Evolutionary conservation across 2,888 invertebrate genomes (phyloP).

Genomic region (Sesia apiformis): DNA sequence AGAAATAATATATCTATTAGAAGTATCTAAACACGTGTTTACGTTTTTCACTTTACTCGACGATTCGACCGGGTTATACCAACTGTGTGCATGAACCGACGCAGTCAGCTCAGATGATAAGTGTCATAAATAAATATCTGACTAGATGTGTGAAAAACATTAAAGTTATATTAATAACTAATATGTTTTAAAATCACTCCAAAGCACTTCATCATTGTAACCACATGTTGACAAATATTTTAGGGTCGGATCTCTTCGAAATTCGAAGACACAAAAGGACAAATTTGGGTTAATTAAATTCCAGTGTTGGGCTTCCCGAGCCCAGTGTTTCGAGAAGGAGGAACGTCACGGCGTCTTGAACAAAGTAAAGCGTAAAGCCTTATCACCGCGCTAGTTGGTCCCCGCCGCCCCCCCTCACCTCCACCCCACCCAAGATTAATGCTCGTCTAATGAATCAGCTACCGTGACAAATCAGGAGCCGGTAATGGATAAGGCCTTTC

Average conservation of each 20-base stretch:
- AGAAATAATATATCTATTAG: too few species aligned
- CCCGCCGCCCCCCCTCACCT: conserved; percentile 15
- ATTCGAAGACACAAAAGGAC: conserved; percentile 43
- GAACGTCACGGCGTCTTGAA: conserved; percentile 53
- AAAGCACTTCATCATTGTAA: conserved; percentile 17
- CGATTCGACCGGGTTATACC: too few species aligned
- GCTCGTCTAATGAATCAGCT: conserved; percentile 62
- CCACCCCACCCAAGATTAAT: conserved; percentile 50
- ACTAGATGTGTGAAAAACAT: too few species aligned
- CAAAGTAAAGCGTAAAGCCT: conserved; percentile 44
- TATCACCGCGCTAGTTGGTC: conserved; percentile 47
- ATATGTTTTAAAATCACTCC: conserved; percentile 6
- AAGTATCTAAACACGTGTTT: too few species aligned
- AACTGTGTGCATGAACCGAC: too few species aligned
- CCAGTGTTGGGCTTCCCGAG: conserved; percentile 47
- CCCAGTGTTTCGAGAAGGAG: conserved; percentile 32
- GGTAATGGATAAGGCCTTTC: conserved; percentile 56
- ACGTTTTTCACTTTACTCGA: too few species aligned
- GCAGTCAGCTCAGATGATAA: too few species aligned
- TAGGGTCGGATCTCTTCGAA: conserved; percentile 23
- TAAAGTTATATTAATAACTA: neutral
- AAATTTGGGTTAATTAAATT: conserved; percentile 65
- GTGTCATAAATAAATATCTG: too few species aligned
- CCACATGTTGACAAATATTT: conserved; percentile 41
- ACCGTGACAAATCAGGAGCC: conserved; percentile 60